Conservation (phyloP, 1,140 invertebrate species). For the Heliconius eleuchia region DNA sequence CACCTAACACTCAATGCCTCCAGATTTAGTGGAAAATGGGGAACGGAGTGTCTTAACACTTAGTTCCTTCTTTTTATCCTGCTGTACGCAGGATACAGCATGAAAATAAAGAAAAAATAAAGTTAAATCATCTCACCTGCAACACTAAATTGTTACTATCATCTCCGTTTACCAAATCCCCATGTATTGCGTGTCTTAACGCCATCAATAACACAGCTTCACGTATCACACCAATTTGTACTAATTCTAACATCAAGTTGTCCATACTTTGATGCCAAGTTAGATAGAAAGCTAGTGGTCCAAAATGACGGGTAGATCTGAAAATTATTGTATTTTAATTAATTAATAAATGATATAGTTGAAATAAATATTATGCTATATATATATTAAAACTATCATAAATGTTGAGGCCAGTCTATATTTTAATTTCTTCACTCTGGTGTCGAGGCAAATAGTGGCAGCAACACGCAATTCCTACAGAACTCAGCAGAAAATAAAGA, state of each 20-base stretch:
- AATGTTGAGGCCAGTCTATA: too few species aligned
- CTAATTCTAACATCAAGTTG: slow-evolving; percentile 88
- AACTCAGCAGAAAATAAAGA: too few species aligned
- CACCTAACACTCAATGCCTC: not conserved
- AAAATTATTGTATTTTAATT: slow-evolving; percentile 12
- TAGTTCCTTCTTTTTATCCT: too few species aligned
- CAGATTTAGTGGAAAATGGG: not conserved
- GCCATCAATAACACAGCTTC: slow-evolving; percentile 83
- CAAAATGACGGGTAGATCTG: slow-evolving; percentile 96
- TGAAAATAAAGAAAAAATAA: not conserved
- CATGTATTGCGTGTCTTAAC: slow-evolving; percentile 83
- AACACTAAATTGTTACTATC: slow-evolving; percentile 62
- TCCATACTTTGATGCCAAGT: slow-evolving; percentile 91
- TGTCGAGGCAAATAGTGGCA: too few species aligned
- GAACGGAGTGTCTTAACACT: not conserved
- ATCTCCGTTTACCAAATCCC: slow-evolving; percentile 69
- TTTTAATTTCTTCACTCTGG: too few species aligned
- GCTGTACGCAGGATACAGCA: too few species aligned
- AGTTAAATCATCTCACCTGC: slow-evolving; percentile 42
- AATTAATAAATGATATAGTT: too few species aligned
- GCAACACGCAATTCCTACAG: too few species aligned
- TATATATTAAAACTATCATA: too few species aligned
- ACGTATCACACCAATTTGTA: slow-evolving; percentile 82
- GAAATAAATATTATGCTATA: too few species aligned
- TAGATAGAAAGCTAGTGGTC: slow-evolving; percentile 94